Percentiles rank a stretch among this genome's conserved stretches.
Conservation (phyloP, 64 coral and sea anemone species). For the Pocillopora verrucosa region DNA sequence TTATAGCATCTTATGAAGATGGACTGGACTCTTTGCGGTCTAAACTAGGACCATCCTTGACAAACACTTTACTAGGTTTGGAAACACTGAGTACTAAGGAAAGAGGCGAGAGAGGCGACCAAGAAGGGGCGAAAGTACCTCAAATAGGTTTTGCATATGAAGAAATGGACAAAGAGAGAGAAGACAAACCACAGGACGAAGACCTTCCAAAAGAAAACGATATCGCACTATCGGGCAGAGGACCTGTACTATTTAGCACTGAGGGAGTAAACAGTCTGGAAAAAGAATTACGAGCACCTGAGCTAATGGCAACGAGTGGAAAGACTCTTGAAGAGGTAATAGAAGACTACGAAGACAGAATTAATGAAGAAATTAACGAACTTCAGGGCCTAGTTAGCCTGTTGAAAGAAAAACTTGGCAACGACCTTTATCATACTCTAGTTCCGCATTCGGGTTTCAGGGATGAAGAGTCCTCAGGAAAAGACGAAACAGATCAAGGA, state of each 20-base stretch:
- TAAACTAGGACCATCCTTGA: slow-evolving; percentile 42
- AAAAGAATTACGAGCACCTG: slow-evolving; percentile 18
- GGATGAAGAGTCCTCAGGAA: not conserved
- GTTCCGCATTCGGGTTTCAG: not conserved
- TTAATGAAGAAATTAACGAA: not conserved
- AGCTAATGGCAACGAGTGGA: slow-evolving; percentile 11
- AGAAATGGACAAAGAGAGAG: not conserved
- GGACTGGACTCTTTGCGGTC: slow-evolving; percentile 30
- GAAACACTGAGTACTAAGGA: not conserved
- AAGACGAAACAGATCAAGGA: not conserved
- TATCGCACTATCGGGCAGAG: not conserved
- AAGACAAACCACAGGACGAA: not conserved
- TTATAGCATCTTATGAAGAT: slow-evolving; percentile 60
- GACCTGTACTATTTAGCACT: not conserved
- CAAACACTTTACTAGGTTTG: not conserved
- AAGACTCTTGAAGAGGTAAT: slow-evolving; percentile 49
- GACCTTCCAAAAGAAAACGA: not conserved
- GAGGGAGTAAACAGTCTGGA: not conserved
- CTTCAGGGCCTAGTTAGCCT: not conserved
- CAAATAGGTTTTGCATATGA: no score
- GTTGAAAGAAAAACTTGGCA: slow-evolving; percentile 47
- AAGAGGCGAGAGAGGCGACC: not conserved
- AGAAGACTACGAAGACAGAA: slow-evolving; percentile 43
- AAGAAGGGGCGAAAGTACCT: no score
- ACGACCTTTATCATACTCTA: not conserved